A percentile compares a stretch with the other conserved stretches of the same genome.
Conservation (phyloP, 2,888 invertebrate genomes). For the Thymelicus sylvestris region DNA sequence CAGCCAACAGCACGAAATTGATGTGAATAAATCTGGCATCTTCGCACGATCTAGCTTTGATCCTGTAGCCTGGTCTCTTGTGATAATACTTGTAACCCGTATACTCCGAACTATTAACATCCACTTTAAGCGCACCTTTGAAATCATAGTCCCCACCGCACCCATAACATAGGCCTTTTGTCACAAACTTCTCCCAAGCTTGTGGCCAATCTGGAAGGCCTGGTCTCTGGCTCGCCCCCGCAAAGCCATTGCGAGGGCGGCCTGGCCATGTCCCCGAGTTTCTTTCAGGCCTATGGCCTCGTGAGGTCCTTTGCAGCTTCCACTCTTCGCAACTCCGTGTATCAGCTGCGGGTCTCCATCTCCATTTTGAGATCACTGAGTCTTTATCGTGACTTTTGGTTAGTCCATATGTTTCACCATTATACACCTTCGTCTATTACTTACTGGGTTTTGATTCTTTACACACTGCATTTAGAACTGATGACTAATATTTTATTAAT, state of each 20-base stretch:
- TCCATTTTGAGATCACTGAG: constrained; percentile 83
- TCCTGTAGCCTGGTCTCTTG: constrained; percentile 69
- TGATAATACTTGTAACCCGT: constrained; percentile 78
- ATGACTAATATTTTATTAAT: background rate
- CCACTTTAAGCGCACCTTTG: constrained; percentile 72
- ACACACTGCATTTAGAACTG: constrained; percentile 24
- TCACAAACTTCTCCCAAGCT: constrained; percentile 69
- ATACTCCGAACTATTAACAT: constrained; percentile 77
- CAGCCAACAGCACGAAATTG: constrained; percentile 85
- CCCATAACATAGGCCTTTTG: constrained; percentile 74
- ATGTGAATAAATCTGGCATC: constrained; percentile 88
- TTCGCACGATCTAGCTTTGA: constrained; percentile 78
- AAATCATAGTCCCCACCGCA: constrained; percentile 79
- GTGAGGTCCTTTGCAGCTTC: constrained; percentile 75
- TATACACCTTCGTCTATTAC: constrained; percentile 25
- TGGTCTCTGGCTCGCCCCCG: constrained; percentile 56
- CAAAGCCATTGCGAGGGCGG: constrained; percentile 69
- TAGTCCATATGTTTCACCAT: constrained; percentile 52
- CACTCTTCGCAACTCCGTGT: constrained; percentile 69
- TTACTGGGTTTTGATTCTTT: constrained; percentile 7
- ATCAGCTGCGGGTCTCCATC: constrained; percentile 79
- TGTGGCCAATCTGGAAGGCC: constrained; percentile 39
- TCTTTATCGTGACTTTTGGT: constrained; percentile 55
- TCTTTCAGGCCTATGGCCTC: constrained; percentile 56
- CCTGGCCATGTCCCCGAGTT: constrained; percentile 77